These are phyloP conservation scores for Hylia prasina DNA, from an alignment of 2,113 vertebrate genomes.

Conservation along the genomic window DNA sequence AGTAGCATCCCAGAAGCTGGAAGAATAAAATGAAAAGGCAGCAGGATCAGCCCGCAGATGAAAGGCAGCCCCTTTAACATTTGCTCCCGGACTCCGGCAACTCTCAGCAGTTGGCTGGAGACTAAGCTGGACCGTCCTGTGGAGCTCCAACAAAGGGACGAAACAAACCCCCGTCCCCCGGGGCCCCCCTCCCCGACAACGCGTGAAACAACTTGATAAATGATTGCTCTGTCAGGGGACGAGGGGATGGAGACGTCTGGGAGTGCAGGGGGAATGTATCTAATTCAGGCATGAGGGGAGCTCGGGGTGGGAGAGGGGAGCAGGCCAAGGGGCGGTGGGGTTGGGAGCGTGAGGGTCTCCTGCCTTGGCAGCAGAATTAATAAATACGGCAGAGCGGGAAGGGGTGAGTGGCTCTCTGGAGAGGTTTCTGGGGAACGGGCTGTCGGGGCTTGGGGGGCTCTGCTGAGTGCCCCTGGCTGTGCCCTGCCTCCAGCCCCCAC, in stretches of 20 bases:
- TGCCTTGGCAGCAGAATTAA: background rate
- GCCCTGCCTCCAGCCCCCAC: background rate
- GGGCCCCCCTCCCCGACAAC: constrained; percentile 72
- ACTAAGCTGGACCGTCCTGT: constrained; percentile 75
- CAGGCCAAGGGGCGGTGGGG: background rate
- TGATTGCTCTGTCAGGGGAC: constrained; percentile 75
- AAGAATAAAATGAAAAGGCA: constrained; percentile 72
- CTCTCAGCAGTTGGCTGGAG: constrained; percentile 83
- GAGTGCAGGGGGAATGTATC: constrained; percentile 63
- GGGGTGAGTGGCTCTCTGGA: rapidly evolving
- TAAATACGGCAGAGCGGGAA: background rate
- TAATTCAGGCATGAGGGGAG: constrained; percentile 40
- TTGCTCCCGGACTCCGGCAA: constrained; percentile 71
- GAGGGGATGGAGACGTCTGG: constrained; percentile 74
- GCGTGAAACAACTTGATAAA: constrained; percentile 82
- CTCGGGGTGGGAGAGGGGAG: background rate
- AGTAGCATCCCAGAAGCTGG: constrained; percentile 53
- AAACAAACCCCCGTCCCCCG: constrained; percentile 71
- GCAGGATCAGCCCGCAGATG: constrained; percentile 69
- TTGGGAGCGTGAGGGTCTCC: background rate
- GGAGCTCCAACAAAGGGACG: constrained; percentile 76
- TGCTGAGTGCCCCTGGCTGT: background rate
- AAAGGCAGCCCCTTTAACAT: constrained; percentile 76
- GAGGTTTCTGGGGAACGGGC: background rate
- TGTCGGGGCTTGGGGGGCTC: background rate